Percentiles rank a stretch among this genome's conserved stretches.
Conservation (phyloP, 2,888 invertebrate species). For the Catocala nupta region DNA sequence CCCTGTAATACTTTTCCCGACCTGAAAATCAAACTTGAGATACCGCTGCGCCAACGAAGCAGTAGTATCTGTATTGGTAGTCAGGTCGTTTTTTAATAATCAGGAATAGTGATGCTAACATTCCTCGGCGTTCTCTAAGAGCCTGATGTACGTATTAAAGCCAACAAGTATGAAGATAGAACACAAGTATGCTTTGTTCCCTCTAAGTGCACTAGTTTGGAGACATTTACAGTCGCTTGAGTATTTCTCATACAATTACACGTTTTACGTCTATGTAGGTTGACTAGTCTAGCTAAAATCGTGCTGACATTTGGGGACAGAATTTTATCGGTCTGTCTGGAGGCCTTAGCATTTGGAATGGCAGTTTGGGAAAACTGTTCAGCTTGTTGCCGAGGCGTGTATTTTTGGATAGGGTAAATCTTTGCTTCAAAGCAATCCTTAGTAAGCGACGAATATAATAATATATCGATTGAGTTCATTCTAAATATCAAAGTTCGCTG, state of each 20-base stretch:
- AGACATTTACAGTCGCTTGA: neutral
- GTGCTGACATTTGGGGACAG: constrained; percentile 47
- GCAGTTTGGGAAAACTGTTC: constrained; percentile 9
- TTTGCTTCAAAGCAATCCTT: too few species aligned
- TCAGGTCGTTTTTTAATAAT: too few species aligned
- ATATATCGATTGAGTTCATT: too few species aligned
- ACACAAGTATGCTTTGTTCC: neutral
- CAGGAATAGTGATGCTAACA: neutral
- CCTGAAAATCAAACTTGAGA: too few species aligned
- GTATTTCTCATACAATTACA: neutral
- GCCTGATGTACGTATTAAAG: neutral
- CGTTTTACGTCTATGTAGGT: constrained; percentile 3
- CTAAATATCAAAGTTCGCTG: too few species aligned
- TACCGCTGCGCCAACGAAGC: too few species aligned
- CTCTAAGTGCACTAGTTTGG: neutral
- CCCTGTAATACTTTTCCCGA: too few species aligned
- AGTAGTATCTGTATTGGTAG: too few species aligned
- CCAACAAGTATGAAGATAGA: neutral
- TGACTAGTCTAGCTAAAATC: constrained; percentile 29
- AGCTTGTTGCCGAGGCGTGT: neutral
- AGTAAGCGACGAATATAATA: too few species aligned
- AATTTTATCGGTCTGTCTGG: constrained; percentile 41
- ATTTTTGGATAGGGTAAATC: too few species aligned
- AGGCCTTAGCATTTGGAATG: constrained; percentile 48
- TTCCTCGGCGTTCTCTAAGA: neutral